Percentiles rank a stretch among this genome's conserved stretches.
These are phyloP conservation scores for Lasioglossum malachurum DNA, from an alignment of 2,888 invertebrate species.

Conservation along the genomic window DNA sequence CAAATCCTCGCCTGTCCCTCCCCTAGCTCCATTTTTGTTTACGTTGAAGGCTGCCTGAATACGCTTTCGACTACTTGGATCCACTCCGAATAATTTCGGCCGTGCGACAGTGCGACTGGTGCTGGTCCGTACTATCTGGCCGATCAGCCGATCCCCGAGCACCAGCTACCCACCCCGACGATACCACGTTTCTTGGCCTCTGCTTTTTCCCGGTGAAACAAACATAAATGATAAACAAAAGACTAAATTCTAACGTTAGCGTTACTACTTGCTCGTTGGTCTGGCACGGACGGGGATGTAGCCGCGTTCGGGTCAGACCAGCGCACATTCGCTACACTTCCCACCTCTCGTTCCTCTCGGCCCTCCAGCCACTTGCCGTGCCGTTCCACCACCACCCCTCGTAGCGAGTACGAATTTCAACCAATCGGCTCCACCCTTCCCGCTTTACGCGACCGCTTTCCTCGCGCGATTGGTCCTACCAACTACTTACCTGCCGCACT, in stretches of 20 bases:
- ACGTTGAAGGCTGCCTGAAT: slow-evolving; percentile 74
- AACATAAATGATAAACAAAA: slow-evolving; percentile 67
- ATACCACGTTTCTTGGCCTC: slow-evolving; percentile 10
- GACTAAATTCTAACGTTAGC: slow-evolving; percentile 57
- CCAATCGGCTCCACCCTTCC: slow-evolving; percentile 36
- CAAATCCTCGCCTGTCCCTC: slow-evolving; percentile 80
- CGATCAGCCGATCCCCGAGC: slow-evolving; percentile 28
- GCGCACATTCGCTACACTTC: slow-evolving; percentile 34
- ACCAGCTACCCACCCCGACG: slow-evolving; percentile 26
- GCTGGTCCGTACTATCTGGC: slow-evolving; percentile 20
- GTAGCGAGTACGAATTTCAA: slow-evolving; percentile 14
- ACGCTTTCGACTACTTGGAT: slow-evolving; percentile 74
- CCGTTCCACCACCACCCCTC: background rate
- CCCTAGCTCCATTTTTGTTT: slow-evolving; percentile 82
- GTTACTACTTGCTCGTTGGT: slow-evolving; percentile 68
- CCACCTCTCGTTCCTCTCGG: background rate
- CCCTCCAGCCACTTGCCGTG: background rate
- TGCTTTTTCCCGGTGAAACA: slow-evolving; percentile 24
- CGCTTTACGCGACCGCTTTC: background rate
- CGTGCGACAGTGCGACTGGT: slow-evolving; percentile 29
- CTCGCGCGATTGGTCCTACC: slow-evolving; percentile 21
- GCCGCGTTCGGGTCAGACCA: slow-evolving; percentile 65
- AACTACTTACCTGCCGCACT: background rate
- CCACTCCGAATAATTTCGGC: slow-evolving; percentile 32
- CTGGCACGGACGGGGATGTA: slow-evolving; percentile 67